Evolutionary conservation across 1,140 invertebrate species (phyloP), one percentile per base, ranked within the genome.

Genomic region (Drosophila erecta): DNA sequence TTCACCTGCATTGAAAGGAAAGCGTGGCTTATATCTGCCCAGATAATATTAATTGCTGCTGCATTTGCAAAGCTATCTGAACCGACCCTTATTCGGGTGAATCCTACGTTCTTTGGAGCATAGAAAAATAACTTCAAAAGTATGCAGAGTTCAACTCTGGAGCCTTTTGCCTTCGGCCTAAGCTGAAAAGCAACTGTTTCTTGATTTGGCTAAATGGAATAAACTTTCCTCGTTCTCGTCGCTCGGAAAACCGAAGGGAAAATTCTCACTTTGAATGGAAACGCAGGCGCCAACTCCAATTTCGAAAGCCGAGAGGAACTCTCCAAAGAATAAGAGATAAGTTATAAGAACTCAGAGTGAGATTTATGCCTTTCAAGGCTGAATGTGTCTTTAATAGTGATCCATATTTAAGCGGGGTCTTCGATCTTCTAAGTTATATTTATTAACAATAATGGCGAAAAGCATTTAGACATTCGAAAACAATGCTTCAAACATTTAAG

Each of bases 151-250:
- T 43, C 0, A n/a, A 4, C 37, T 40, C 0, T 6, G 17, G 37
- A n/a, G 20, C 38, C 38, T 56, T 76, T 85, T 77, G 81, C 66
- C 35, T 58, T 60, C 77, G 72, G 46, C 66, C 47, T 65, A 33
- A 43, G 81, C 81, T 85, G 76, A 84, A 80, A 14, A 50, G 76
- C 81, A 77, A 84, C 81, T 84, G 81, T 55, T 73, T 73, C 33
- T 47, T 70, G 35, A 70, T 62, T 72, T 59, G 46, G 35, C 22
- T 14, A 41, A 57, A 40, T 70, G 37, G 17, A 40, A 37, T 15
- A n/a, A 33, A 57, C n/a, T 49, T 14, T 20, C 30, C 15, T 65
- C 64, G 65, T 35, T 57, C n/a, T 20, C 2, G 43, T 8, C 64
- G 37, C 37, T 71, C 65, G n/a, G 57, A 70, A 70, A 71, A 65